A percentile compares a stretch with the other conserved stretches of the same genome.
Evolutionary conservation across 2,888 invertebrate species (phyloP).

Genomic region (Heterodera filipjevi): DNA sequence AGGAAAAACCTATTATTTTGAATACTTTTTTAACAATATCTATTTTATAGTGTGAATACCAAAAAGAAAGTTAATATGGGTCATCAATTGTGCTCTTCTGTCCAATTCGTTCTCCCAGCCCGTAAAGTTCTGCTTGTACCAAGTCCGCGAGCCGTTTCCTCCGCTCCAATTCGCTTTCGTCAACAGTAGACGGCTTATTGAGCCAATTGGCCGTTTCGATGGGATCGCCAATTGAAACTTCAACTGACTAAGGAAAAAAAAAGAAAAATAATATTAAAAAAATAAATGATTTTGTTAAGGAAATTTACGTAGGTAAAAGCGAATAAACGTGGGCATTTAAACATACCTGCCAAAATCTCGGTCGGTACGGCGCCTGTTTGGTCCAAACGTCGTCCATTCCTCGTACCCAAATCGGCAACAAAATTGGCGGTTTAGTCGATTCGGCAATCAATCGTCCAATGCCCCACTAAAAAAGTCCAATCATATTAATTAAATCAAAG

Average conservation of each 20-base stretch:
- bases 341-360: slow-evolving; percentile 55
- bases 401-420: slow-evolving; percentile 60
- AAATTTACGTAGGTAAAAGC: too few species aligned
- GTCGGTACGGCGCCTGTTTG: slow-evolving; percentile 56
- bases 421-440: slow-evolving; percentile 51
- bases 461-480: slow-evolving; percentile 49
- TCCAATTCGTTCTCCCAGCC: slow-evolving; percentile 42
- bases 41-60: background rate
- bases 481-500: too few species aligned
- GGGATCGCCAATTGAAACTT: slow-evolving; percentile 54
- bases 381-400: slow-evolving; percentile 63
- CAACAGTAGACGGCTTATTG: slow-evolving; percentile 17
- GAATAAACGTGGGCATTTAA: too few species aligned
- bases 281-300: slow-evolving; percentile 19
- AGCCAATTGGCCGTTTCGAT: slow-evolving; percentile 44
- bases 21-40: too few species aligned
- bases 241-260: slow-evolving; percentile 46
- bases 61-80: background rate
- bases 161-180: slow-evolving; percentile 43
- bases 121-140: slow-evolving; percentile 52
- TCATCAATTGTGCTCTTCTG: background rate
- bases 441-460: slow-evolving; percentile 58
- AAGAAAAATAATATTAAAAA: background rate
- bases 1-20: too few species aligned
- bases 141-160: slow-evolving; percentile 57